Conservation (phyloP, 2,888 invertebrate species). For the Nephrotoma flavescens region DNA sequence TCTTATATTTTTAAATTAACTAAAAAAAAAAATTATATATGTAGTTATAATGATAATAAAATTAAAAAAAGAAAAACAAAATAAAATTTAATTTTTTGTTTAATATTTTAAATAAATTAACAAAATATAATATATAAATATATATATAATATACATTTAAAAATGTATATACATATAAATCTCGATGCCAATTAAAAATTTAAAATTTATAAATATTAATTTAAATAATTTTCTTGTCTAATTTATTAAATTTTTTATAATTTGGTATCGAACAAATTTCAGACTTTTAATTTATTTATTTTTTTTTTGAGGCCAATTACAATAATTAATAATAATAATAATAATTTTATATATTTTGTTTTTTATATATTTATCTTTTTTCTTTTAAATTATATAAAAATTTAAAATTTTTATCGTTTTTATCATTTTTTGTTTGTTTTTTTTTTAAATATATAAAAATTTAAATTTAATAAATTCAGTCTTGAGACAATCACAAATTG, state of each 20-base stretch:
- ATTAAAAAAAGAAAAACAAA: background rate
- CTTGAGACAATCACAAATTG: conserved; percentile 23
- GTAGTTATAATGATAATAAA: background rate
- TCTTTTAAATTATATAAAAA: conserved; percentile 4
- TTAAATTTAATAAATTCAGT: conserved; percentile 19
- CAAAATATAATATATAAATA: background rate
- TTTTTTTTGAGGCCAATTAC: conserved; percentile 16
- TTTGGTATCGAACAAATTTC: conserved; percentile 17
- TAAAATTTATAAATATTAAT: background rate
- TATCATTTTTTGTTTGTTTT: conserved; percentile 9
- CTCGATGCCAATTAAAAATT: background rate
- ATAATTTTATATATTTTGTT: conserved; percentile 5
- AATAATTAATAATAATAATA: conserved; percentile 5
- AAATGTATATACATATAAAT: background rate
- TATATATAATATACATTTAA: background rate
- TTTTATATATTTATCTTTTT: conserved; percentile 1
- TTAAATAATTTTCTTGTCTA: background rate
- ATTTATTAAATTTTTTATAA: conserved; percentile 6
- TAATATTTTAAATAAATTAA: background rate
- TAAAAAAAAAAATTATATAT: background rate
- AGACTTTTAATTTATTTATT: conserved; percentile 11
- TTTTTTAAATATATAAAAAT: conserved; percentile 8
- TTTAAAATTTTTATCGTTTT: conserved; percentile 13
- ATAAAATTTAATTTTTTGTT: background rate
- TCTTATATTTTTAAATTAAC: background rate